phyloP scores from a whole-genome alignment of 2,797 vertebrate species.

The Iguana delicatissima region DNA sequence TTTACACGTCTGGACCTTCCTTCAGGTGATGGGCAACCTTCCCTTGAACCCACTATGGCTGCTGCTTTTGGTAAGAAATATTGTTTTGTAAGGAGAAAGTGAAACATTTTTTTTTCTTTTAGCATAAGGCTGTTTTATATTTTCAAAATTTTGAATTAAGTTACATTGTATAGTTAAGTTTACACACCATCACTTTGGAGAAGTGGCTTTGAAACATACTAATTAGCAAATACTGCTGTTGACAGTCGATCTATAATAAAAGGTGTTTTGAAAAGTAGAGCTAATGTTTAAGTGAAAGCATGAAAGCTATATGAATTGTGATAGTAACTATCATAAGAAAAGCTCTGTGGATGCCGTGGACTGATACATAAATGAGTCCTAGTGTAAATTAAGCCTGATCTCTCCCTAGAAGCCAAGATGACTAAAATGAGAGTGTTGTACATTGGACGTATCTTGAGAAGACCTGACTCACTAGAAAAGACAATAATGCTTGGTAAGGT shows the following conservation, averaged over 20 bases:
- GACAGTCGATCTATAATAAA: background rate
- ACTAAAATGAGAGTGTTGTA: too few relatives aligned
- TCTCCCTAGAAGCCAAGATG: too few relatives aligned
- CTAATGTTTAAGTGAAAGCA: background rate
- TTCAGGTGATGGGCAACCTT: slow-evolving; percentile 78
- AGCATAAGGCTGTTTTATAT: background rate
- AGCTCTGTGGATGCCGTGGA: background rate
- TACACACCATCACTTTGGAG: background rate
- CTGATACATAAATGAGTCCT: too few relatives aligned
- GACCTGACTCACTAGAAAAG: too few relatives aligned
- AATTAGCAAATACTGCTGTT: background rate
- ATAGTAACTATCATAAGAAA: background rate
- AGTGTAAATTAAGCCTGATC: too few relatives aligned
- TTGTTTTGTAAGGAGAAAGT: background rate
- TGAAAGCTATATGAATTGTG: background rate
- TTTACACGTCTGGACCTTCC: slow-evolving; percentile 88
- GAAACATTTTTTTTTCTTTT: background rate
- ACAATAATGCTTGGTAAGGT: too few relatives aligned
- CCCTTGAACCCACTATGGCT: slow-evolving; percentile 75
- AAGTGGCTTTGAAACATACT: background rate
- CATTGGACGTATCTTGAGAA: too few relatives aligned
- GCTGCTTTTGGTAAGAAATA: slow-evolving; percentile 83
- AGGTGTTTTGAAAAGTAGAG: background rate
- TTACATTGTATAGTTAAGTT: background rate
- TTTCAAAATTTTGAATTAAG: background rate